Base-by-base conservation (phyloP, 2,113 vertebrate species). In the Charadrius vociferus region DNA sequence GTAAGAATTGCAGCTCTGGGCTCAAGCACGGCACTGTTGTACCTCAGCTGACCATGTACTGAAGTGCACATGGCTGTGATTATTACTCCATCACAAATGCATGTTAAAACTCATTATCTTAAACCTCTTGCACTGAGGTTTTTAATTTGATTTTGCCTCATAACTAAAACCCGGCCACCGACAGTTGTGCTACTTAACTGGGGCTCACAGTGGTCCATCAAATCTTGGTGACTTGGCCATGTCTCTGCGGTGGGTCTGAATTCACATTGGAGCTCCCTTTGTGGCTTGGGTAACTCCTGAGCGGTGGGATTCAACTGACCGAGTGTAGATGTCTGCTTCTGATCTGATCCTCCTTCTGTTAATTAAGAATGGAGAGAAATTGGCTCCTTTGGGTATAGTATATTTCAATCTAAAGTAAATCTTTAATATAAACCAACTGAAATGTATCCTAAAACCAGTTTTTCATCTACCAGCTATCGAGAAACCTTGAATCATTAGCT, bases 321-420 rank as follows among this genome's bases (percentile, higher is more conserved):
- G 5, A 24, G 10, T 49, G 18, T 52, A 82, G 23, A 5, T 34
- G 13, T 32, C 29, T 74, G 27, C 56, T 86, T 86, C 74, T 68
- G 66, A 80, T 21, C 30, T 85, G 34, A 3, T 18, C 5, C 34
- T 50, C 14, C 18, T 77, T 66, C 50, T 53, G 14, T 56, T 95
- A 75, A 21, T 79, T n/a, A 49, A 39, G 58, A 61, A 73, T 4
- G 2, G 39, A 88, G 71, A 83, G 29, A 92, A 88, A 53, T 29
- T 1, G 0, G 12, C 18, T 61, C 7, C 34, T 56, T 30, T 27
- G 23, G 8, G 10, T 36, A 37, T 1, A 2, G 4, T 63, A 14
- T 30, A 61, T 41, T 61, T 85, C 10, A 47, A 67, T 93, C 62
- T 61, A 75, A 85, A 88, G 29, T 72, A 93, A 92, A 79, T 63